Evolutionary conservation across 2,888 invertebrate species (phyloP).

Genomic region (Steinernema scapterisci): DNA sequence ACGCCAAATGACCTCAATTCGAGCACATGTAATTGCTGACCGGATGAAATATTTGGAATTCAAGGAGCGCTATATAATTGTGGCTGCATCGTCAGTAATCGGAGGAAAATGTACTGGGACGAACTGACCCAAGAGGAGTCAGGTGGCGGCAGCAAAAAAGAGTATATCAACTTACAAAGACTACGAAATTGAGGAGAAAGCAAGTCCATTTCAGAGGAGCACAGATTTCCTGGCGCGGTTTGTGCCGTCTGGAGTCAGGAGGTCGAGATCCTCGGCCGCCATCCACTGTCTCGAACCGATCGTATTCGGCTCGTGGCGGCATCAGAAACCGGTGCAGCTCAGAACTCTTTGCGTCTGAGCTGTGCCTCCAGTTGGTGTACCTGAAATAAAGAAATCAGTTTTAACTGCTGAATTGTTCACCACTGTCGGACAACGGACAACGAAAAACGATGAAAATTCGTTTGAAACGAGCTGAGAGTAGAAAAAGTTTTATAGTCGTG

Average conservation of each 20-base stretch:
- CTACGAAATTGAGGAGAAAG: conserved; percentile 64
- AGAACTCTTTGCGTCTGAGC: conserved; percentile 1
- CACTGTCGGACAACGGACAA: neutral
- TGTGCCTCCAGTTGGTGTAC: conserved; percentile 9
- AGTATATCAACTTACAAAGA: conserved; percentile 57
- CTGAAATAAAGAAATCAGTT: neutral
- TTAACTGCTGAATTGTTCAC: neutral
- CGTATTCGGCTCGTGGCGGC: conserved; percentile 42
- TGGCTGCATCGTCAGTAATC: neutral
- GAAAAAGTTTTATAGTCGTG: too few relatives aligned
- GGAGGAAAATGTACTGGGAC: neutral
- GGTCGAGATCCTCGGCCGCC: conserved; percentile 24
- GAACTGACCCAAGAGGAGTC: neutral
- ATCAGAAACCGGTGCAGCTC: conserved; percentile 23
- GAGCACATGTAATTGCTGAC: conserved; percentile 21
- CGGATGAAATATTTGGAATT: neutral
- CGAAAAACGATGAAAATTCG: neutral
- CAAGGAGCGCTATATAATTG: conserved; percentile 19
- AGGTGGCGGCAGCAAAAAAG: neutral
- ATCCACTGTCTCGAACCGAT: conserved; percentile 38
- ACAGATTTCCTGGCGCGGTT: conserved; percentile 67
- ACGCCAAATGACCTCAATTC: conserved; percentile 15
- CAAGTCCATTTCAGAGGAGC: conserved; percentile 66
- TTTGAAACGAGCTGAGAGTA: too few relatives aligned
- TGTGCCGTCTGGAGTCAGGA: conserved; percentile 35